Base-by-base conservation (phyloP, 2,797 vertebrate species). In the Sorex maritimensis region DNA sequence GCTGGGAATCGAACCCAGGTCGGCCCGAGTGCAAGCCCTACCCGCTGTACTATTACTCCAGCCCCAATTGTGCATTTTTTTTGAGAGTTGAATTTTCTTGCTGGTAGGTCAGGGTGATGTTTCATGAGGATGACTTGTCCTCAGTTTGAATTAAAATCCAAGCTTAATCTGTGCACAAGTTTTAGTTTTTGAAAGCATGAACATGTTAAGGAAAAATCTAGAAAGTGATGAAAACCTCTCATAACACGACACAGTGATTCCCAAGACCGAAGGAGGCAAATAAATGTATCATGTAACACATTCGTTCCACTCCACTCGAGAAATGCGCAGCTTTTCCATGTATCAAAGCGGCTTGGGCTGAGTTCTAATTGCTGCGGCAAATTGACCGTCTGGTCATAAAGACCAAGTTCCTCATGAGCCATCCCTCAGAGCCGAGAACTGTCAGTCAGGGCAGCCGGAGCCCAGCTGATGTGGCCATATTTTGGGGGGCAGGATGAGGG, bases 131-230 rank as follows among this genome's bases (percentile, higher is more conserved):
- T 52, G 28, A 68, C 1, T n/a, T 58, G 61, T 69, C 28, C 14
- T 68, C 21, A 77, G 13, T 86, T 89, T 91, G 67, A 28, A 86
- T 81, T 82, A n/a, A 26, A 30, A 74, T 15, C 4, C 28, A 46
- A 73, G 58, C 15, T 68, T 65, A 8, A 74, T 55, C 58, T 49
- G 34, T 23, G n/a, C 11, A 91, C 67, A 94, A 65, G 41, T 81
- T 72, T 82, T 74, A 93, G 28, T 83, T 88, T 83, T 69, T 6
- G 38, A 86, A 71, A 67, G 13, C 78, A 90, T 55, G 34, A 75
- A 86, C 49, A 74, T 77, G 23, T n/a, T 88, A 82, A 86, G 61
- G 74, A 46, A 68, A 89, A 52, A 38, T 73, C 38, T 78, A 71
- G 38, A 26, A 86, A 46, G 11, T 69, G 30, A 82, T 81, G 28